Conservation (phyloP, 1,140 invertebrate species). For the Cardiocondyla obscurior region DNA sequence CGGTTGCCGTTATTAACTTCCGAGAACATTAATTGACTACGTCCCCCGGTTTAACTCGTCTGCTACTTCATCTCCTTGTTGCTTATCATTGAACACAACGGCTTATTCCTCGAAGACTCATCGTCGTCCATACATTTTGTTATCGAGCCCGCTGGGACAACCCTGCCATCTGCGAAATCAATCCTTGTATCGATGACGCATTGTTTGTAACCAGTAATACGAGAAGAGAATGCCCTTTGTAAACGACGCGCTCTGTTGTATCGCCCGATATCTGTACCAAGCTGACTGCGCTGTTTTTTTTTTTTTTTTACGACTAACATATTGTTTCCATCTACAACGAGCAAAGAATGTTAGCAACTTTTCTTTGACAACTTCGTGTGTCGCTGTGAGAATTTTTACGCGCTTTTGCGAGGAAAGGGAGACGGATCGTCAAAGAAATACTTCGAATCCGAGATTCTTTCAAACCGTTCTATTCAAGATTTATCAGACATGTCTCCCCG, state of each 20-base stretch:
- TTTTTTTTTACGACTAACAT: neutral
- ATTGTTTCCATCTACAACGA: neutral
- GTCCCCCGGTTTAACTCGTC: neutral
- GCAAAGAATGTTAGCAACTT: neutral
- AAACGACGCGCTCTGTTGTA: neutral
- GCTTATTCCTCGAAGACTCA: slow-evolving; percentile 19
- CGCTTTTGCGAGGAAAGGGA: neutral
- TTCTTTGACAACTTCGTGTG: neutral
- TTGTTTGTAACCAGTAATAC: slow-evolving; percentile 24
- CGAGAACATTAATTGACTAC: slow-evolving; percentile 15
- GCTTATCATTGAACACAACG: slow-evolving; percentile 7
- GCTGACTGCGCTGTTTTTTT: neutral
- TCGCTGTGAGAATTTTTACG: neutral
- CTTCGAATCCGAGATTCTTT: neutral
- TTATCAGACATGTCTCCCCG: neutral
- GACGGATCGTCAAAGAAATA: neutral
- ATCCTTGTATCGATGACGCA: slow-evolving; percentile 1
- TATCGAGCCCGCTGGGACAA: neutral
- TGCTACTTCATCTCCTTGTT: neutral
- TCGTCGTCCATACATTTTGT: neutral
- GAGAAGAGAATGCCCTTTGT: slow-evolving; percentile 29
- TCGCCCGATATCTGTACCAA: neutral
- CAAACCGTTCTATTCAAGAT: slow-evolving; percentile 1
- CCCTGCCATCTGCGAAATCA: neutral
- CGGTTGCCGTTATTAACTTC: slow-evolving; percentile 22